Percentiles rank a stretch among this genome's conserved stretches.
phyloP scores from a whole-genome alignment of 2,113 vertebrate species.

The Hemichromis elongatus region DNA sequence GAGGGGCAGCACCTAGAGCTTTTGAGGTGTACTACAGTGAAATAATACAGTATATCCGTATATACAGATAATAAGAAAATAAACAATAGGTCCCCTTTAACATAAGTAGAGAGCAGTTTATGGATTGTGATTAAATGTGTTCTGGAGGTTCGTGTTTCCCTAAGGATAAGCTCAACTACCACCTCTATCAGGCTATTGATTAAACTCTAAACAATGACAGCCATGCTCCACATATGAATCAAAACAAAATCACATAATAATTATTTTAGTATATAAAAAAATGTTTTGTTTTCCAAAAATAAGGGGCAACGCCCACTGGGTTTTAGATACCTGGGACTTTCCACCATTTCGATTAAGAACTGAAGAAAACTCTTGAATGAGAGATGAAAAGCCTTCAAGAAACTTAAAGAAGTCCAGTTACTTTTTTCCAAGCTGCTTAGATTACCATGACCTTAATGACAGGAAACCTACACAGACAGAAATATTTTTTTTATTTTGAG shows the following conservation, averaged over 20 bases:
- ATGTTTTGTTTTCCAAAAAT: neutral
- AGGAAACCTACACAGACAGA: neutral
- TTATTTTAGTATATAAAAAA: neutral
- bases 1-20: neutral
- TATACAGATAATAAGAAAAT: neutral
- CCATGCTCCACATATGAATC: neutral
- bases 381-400: neutral
- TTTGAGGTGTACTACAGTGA: neutral
- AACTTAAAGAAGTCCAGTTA: neutral
- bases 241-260: neutral
- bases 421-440: neutral
- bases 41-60: neutral
- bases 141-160: neutral
- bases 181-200: neutral
- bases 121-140: neutral
- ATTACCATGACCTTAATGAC: neutral
- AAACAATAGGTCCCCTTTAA: neutral
- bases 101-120: neutral
- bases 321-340: neutral
- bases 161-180: neutral
- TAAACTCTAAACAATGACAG: neutral
- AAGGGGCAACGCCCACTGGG: neutral
- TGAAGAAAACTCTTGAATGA: neutral
- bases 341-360: neutral
- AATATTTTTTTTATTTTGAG: neutral